Evolutionary conservation across 2,888 invertebrate genomes (phyloP), one percentile per base, ranked within the genome.

Genomic region (Brachyptera putata): DNA sequence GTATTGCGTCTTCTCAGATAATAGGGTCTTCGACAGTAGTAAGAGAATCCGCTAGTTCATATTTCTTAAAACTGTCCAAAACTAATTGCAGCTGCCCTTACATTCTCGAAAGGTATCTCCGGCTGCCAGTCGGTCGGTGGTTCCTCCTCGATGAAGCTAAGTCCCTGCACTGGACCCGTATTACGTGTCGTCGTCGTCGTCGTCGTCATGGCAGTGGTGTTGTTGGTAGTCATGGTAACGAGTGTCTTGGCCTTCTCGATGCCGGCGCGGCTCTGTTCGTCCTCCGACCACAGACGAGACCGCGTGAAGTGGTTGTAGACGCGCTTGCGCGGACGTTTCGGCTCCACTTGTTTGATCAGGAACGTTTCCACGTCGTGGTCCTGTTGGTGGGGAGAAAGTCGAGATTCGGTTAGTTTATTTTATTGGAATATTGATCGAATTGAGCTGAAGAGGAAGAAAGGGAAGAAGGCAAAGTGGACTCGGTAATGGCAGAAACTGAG

Each of bases 41-140:
- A n/a, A n/a, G n/a, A n/a, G n/a, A n/a, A n/a, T n/a, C n/a, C n/a
- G n/a, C n/a, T n/a, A n/a, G n/a, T n/a, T n/a, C n/a, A n/a, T n/a
- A n/a, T n/a, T n/a, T n/a, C n/a, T n/a, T n/a, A n/a, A n/a, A n/a
- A n/a, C n/a, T n/a, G n/a, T n/a, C n/a, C n/a, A n/a, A n/a, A n/a
- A n/a, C n/a, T n/a, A n/a, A n/a, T n/a, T n/a, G n/a, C n/a, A n/a
- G n/a, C n/a, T n/a, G n/a, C n/a, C n/a, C 78, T 76, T 78, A 93
- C 93, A 76, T 92, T 91, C 77, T 89, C 88, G 72, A 94, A 94
- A 1, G 93, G 94, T 73, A 93, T 91, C 77, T 94, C 94, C 0
- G 94, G 92, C 21, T 85, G 91, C 92, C 93, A 94, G 69, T 91
- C 91, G 0, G 86, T 84, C 1, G 85, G 85, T 60, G 84, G 83